Conservation (phyloP, 1,140 invertebrate genomes). For the Gonatopus flavifemur region DNA sequence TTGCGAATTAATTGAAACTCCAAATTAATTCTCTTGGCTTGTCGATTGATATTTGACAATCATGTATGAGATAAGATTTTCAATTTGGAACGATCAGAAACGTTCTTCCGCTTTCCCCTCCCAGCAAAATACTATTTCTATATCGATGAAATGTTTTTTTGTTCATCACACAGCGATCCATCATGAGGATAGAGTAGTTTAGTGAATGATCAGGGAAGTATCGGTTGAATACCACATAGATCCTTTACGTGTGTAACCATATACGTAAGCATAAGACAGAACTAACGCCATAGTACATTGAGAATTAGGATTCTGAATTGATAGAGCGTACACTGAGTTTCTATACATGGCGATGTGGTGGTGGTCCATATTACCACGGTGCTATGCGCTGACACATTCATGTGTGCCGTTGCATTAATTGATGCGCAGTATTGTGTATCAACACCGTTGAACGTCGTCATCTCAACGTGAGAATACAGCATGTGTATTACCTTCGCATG, state of each 20-base stretch:
- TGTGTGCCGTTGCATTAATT: slow-evolving; percentile 53
- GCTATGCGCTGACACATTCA: slow-evolving; percentile 52
- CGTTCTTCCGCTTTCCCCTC: slow-evolving; percentile 19
- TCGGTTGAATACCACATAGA: too few species aligned
- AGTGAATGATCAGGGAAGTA: too few species aligned
- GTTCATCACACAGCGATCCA: too few species aligned
- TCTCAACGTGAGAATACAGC: slow-evolving; percentile 51
- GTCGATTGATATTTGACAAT: slow-evolving; percentile 28
- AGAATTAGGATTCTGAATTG: slow-evolving; percentile 41
- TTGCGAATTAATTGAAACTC: slow-evolving; percentile 43
- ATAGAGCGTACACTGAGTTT: slow-evolving; percentile 39
- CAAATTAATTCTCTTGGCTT: slow-evolving; percentile 30
- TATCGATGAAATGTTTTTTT: too few species aligned
- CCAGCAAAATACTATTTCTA: too few species aligned
- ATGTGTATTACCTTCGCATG: slow-evolving; percentile 29
- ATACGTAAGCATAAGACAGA: too few species aligned
- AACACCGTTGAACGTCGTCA: slow-evolving; percentile 39
- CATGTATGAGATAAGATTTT: too few species aligned
- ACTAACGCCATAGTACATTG: too few species aligned
- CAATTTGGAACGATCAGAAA: too few species aligned
- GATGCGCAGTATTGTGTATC: slow-evolving; percentile 45
- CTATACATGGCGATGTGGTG: slow-evolving; percentile 40
- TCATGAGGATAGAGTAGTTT: too few species aligned
- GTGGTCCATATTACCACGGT: slow-evolving; percentile 39
- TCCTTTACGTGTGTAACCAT: too few species aligned